These are phyloP conservation scores for Telenomus remus DNA, from an alignment of 1,140 invertebrate species.

Conservation along the genomic window DNA sequence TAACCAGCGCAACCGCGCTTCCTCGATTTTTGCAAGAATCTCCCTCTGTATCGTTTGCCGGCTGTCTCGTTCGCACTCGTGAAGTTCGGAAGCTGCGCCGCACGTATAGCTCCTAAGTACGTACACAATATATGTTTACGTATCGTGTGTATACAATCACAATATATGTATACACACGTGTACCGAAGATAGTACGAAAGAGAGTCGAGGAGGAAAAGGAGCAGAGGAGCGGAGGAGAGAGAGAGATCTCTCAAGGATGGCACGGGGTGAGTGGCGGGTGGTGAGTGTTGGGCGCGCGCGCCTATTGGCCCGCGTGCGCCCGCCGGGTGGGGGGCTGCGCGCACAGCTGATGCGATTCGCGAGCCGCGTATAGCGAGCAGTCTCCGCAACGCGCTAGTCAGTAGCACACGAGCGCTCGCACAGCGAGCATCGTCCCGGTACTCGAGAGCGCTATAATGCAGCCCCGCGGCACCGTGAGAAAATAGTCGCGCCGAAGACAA, in stretches of 20 bases:
- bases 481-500: conserved; percentile 28
- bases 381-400: conserved; percentile 62
- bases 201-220: not conserved
- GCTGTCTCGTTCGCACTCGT: not conserved
- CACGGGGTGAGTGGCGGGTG: conserved; percentile 43
- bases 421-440: conserved; percentile 62
- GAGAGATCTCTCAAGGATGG: conserved; percentile 54
- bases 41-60: conserved; percentile 9
- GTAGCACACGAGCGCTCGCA: conserved; percentile 73
- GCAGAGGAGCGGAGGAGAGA: conserved; percentile 10
- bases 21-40: conserved; percentile 20
- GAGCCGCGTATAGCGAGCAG: conserved; percentile 64
- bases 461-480: conserved; percentile 61
- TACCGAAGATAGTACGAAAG: conserved; percentile 37
- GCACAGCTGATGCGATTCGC: conserved; percentile 68
- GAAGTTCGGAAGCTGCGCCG: conserved; percentile 38
- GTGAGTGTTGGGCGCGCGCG: conserved; percentile 30
- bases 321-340: conserved; percentile 45
- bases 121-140: conserved; percentile 44
- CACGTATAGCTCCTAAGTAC: conserved; percentile 32
- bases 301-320: conserved; percentile 54
- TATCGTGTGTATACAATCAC: conserved; percentile 46
- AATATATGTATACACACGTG: conserved; percentile 45
- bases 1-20: conserved; percentile 32
- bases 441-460: conserved; percentile 57